Evolutionary conservation across 2,888 invertebrate genomes (phyloP).

Genomic region (Perizoma affinitatum): DNA sequence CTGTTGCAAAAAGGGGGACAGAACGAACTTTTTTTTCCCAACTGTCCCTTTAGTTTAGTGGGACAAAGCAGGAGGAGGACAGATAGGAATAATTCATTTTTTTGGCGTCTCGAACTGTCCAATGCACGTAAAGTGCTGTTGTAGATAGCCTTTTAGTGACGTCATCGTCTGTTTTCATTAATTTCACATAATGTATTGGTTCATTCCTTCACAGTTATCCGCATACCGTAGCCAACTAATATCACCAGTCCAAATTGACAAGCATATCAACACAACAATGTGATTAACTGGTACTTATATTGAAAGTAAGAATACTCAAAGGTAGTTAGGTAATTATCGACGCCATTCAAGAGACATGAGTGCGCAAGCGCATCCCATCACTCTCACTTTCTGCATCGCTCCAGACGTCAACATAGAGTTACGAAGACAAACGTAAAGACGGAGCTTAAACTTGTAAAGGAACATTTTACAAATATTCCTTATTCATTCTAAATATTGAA

Average conservation of each 20-base stretch:
- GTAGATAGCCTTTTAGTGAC: no score
- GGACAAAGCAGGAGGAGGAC: no score
- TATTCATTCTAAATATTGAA: no score
- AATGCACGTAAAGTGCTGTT: no score
- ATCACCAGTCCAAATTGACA: constrained; percentile 9
- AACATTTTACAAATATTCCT: no score
- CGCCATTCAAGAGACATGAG: constrained; percentile 59
- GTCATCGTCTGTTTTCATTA: background rate
- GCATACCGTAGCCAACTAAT: background rate
- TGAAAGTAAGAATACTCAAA: constrained; percentile 50
- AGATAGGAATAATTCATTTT: no score
- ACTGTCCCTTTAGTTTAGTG: no score
- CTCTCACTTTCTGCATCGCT: constrained; percentile 65
- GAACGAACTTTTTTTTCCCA: no score
- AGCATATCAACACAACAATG: constrained; percentile 16
- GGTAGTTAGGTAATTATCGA: constrained; percentile 50
- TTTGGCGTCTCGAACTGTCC: no score
- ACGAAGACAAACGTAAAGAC: constrained; percentile 15
- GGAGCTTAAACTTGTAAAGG: no score
- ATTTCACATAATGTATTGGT: constrained; percentile 3
- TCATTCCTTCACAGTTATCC: constrained; percentile 2
- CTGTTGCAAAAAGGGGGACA: no score
- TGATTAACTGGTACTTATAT: constrained; percentile 23
- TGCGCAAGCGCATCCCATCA: constrained; percentile 64
- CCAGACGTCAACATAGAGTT: constrained; percentile 38